A percentile compares a stretch with the other conserved stretches of the same genome.
Conservation (phyloP, 2,797 vertebrate species). For the Austrolebias charrua region DNA sequence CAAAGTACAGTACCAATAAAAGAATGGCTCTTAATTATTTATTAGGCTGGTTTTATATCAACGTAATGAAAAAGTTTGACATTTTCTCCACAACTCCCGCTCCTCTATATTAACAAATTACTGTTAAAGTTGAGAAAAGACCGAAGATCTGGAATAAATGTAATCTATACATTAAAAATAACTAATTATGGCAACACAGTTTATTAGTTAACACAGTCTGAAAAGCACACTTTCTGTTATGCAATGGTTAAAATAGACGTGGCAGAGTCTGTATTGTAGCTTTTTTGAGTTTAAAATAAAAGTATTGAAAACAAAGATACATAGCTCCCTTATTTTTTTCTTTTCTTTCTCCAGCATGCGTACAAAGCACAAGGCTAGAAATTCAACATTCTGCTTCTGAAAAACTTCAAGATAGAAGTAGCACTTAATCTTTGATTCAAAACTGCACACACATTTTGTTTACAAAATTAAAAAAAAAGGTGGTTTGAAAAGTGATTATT, state of each 20-base stretch:
- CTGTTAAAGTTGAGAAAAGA: slow-evolving; percentile 13
- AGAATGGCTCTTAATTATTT: slow-evolving; percentile 56
- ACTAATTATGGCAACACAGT: slow-evolving; percentile 38
- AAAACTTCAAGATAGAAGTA: slow-evolving; percentile 63
- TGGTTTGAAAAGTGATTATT: slow-evolving; percentile 23
- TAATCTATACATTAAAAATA: slow-evolving; percentile 11
- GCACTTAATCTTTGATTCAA: slow-evolving; percentile 66
- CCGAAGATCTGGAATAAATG: slow-evolving; percentile 6
- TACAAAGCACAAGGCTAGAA: slow-evolving; percentile 49
- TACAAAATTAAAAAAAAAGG: slow-evolving; percentile 53
- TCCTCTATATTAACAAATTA: slow-evolving; percentile 13
- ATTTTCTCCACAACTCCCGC: slow-evolving; percentile 23
- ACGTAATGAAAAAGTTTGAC: slow-evolving; percentile 21
- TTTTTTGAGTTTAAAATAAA: slow-evolving; percentile 49
- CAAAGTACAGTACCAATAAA: slow-evolving; percentile 55
- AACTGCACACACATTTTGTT: slow-evolving; percentile 43
- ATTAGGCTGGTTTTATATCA: slow-evolving; percentile 67
- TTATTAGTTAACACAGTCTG: slow-evolving; percentile 49
- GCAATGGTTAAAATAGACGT: slow-evolving; percentile 41
- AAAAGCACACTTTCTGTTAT: slow-evolving; percentile 46
- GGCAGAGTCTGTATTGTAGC: slow-evolving; percentile 55
- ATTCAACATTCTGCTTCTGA: slow-evolving; percentile 60
- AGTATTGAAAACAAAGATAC: slow-evolving; percentile 26
- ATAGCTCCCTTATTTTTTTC: slow-evolving; percentile 22
- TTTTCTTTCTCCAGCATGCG: slow-evolving; percentile 52